Base-by-base conservation (phyloP, 2,888 invertebrate genomes). In the Apamea crenata region DNA sequence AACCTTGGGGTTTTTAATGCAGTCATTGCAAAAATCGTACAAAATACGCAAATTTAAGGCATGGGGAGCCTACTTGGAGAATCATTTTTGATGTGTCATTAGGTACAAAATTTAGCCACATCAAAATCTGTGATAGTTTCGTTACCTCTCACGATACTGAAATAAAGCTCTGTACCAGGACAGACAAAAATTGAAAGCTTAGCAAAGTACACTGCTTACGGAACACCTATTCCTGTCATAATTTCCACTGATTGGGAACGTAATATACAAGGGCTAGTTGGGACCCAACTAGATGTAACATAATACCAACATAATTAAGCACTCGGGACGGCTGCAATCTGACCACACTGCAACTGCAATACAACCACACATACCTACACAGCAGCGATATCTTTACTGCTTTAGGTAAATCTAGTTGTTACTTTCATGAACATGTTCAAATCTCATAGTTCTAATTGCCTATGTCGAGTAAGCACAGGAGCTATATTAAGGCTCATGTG, bases 401-500 rank as follows among this genome's bases (percentile, higher is more conserved):
- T 32, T 32, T 18, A 21, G 3, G 14, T 40, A 66, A 44, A 66
- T 36, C 18, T 78, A 56, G 21, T 44, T 29, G 14, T 18, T 47
- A 44, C 59, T 76, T 50, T 36, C 12, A 36, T 59, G n/a, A 69
- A 50, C n/a, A 50, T 40, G 18, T 68, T 68, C 40, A 36, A 67
- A 59, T 25, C n/a, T 75, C n/a, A 32, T 32, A 44, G n/a, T n/a
- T 47, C 8, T 73, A 44, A 65, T 47, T 18, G 40, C 61, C 2
- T 61, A 68, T 40, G 56, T 75, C 69, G 65, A 47, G 59, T 86
- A 78, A 77, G 78, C 61, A 84, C 88, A 87, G 87, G 85, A 88
- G 86, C 81, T 85, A 75, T 82, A 82, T 36, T 84, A 85, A 84
- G 84, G 87, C 85, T 87, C 89, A 92, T 82, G 92, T 93, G 91